Base-by-base conservation (phyloP, 2,797 vertebrate species). In the Chaenodraco wilsoni region DNA sequence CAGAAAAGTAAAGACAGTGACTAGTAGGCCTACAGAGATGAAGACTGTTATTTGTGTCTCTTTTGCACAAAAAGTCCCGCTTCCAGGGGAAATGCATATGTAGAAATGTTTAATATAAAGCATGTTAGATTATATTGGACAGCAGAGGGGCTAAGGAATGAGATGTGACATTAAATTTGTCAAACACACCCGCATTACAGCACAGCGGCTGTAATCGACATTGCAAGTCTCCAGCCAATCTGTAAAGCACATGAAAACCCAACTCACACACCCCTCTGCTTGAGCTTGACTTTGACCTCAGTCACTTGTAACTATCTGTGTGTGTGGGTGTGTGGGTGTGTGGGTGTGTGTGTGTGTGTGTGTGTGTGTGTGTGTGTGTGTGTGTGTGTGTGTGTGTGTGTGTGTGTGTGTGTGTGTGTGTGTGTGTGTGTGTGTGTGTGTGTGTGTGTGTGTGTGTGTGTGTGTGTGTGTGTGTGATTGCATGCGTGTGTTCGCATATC, bases 271-370 rank as follows among this genome's bases (percentile, higher is more conserved):
- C 88, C 89, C 69, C 57, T 70, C 59, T 84, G 69, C 71, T 72
- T 82, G 68, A 81, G 82, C 77, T 84, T 65, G 79, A 85, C 65
- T 70, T 79, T 62, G 84, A 92, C 88, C 84, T 71, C 33, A 61
- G 68, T 89, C 90, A 93, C 90, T 88, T 88, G 72, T 79, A 79
- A 79, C 77, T 84, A 73, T 76, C 75, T 78, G 60, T 84, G 76
- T 87, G 74, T 9, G 27, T 37, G 60, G 2, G 21, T 21, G 21
- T 21, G 21, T 21, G 21, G 2, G 21, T 21, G 21, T 21, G 21
- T 21, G 21, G 2, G 21, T 21, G 21, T 21, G 21, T 21, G 21
- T 2, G 21, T 21, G 21, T 21, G 21, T 21, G 21, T 21, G 21
- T 21, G 21, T 21, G 21, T 21, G 21, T 21, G 21, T 21, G 21